Evolutionary conservation across 2,113 vertebrate species (phyloP).

Genomic region (Variabilichromis moorii): DNA sequence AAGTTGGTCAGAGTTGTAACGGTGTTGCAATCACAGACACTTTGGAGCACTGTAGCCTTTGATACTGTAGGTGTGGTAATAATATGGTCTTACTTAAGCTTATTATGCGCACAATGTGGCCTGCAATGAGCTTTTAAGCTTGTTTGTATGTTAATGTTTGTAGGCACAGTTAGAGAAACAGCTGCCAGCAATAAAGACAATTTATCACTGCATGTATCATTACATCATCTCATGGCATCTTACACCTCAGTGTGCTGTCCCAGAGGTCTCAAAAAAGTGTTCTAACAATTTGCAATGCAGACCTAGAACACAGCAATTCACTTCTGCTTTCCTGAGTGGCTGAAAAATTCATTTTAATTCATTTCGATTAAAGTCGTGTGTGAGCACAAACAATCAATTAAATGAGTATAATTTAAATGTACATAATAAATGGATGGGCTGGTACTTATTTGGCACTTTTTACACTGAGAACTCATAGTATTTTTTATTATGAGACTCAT

Average conservation of each 20-base stretch:
- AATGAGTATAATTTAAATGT: background rate
- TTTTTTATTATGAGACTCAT: background rate
- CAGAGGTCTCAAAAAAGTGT: background rate
- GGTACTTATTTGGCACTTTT: background rate
- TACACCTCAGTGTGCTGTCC: background rate
- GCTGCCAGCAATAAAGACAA: background rate
- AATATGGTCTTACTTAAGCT: background rate
- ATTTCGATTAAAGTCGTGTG: background rate
- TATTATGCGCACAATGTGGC: background rate
- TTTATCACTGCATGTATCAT: background rate
- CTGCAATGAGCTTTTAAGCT: background rate
- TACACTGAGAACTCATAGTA: background rate
- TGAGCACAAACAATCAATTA: background rate
- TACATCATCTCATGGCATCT: background rate
- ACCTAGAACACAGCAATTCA: background rate
- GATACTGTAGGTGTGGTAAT: background rate
- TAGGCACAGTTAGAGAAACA: background rate
- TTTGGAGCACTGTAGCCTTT: background rate
- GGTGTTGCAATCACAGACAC: background rate
- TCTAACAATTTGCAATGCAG: background rate
- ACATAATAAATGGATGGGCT: background rate
- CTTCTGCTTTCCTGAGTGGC: background rate
- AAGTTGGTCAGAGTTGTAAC: background rate
- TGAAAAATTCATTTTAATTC: background rate
- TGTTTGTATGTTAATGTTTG: background rate